These are phyloP conservation scores for Scaptomyza flava DNA, from an alignment of 2,888 invertebrate genomes.

Conservation along the genomic window DNA sequence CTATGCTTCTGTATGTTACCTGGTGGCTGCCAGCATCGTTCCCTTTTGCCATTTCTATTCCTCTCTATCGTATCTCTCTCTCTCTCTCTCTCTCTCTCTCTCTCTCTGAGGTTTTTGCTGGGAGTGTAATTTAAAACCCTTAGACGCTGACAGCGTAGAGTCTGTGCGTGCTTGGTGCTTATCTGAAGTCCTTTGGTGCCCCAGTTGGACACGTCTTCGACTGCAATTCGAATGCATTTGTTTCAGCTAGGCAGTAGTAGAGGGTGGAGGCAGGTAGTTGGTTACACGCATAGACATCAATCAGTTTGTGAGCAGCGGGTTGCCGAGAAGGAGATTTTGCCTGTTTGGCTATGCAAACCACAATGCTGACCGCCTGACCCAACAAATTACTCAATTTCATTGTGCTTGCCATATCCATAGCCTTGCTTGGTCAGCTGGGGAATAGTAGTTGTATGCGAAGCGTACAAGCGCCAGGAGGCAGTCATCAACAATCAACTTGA, in stretches of 20 bases:
- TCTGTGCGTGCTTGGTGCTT: slow-evolving; percentile 72
- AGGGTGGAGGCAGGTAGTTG: slow-evolving; percentile 39
- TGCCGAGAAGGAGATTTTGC: slow-evolving; percentile 51
- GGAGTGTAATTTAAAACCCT: slow-evolving; percentile 69
- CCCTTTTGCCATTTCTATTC: background rate
- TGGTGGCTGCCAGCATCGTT: slow-evolving; percentile 15
- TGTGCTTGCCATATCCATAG: slow-evolving; percentile 63
- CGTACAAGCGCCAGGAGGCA: slow-evolving; percentile 59
- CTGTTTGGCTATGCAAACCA: slow-evolving; percentile 78
- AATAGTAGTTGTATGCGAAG: slow-evolving; percentile 26
- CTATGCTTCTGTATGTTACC: slow-evolving; percentile 52
- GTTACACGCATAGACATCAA: slow-evolving; percentile 70
- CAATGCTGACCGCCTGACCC: slow-evolving; percentile 77
- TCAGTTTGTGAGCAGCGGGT: slow-evolving; percentile 47
- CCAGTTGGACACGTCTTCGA: slow-evolving; percentile 59
- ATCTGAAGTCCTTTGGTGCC: slow-evolving; percentile 50
- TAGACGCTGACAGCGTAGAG: slow-evolving; percentile 73
- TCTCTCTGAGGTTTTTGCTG: slow-evolving; percentile 23
- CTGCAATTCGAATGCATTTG: slow-evolving; percentile 75
- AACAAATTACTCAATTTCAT: slow-evolving; percentile 79
- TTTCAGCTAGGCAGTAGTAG: slow-evolving; percentile 33
- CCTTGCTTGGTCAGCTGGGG: slow-evolving; percentile 32
- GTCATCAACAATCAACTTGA: slow-evolving; percentile 79
- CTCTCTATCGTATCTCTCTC: too few relatives aligned
- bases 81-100: background rate